Conservation (phyloP, 1,140 invertebrate genomes). For the Hirudo medicinalis region DNA sequence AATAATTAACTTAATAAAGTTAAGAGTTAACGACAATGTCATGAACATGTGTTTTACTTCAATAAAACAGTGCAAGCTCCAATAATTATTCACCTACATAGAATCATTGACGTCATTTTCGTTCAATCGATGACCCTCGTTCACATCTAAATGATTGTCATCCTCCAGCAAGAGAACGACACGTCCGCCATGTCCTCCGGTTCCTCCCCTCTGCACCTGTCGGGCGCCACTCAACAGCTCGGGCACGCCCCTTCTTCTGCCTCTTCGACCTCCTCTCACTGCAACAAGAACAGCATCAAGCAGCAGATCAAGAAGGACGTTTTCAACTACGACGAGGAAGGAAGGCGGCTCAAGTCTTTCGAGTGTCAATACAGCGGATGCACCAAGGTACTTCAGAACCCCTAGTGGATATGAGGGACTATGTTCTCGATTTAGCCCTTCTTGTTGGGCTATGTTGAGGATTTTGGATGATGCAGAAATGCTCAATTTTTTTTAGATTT, state of each 20-base stretch:
- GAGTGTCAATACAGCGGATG: constrained; percentile 12
- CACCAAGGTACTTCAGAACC: not conserved
- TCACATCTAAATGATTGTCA: too few species aligned
- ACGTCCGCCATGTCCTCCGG: too few species aligned
- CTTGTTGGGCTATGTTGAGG: not conserved
- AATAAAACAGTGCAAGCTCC: too few species aligned
- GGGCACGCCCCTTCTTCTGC: not conserved
- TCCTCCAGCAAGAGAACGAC: too few species aligned
- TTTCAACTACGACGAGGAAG: not conserved
- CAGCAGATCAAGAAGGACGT: constrained; percentile 1
- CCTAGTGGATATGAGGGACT: not conserved
- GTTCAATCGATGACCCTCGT: too few species aligned
- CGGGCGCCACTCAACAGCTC: too few species aligned
- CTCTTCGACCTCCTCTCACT: not conserved
- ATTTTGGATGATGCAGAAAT: not conserved
- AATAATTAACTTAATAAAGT: too few species aligned
- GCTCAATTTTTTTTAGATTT: not conserved
- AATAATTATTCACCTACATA: too few species aligned
- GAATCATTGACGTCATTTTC: too few species aligned
- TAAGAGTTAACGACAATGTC: too few species aligned
- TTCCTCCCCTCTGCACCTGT: too few species aligned
- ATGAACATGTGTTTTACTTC: too few species aligned
- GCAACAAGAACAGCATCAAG: not conserved
- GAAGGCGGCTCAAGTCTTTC: constrained; percentile 3
- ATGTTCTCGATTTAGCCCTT: not conserved